Conservation (phyloP, 1,140 invertebrate genomes). For the Pogonomyrmex californicus region DNA sequence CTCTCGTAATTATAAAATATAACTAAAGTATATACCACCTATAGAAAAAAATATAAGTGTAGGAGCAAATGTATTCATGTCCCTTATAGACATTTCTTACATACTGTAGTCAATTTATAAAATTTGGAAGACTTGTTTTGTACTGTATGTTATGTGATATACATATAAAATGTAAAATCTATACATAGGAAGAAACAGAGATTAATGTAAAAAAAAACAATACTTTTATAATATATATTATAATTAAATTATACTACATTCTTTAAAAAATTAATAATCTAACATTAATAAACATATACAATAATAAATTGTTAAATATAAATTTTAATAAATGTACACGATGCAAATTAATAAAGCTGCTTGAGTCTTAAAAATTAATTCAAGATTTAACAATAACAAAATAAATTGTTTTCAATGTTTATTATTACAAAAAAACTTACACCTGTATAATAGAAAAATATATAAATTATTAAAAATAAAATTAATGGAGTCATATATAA, state of each 20-base stretch:
- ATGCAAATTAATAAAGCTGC: slow-evolving; percentile 37
- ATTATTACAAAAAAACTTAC: neutral
- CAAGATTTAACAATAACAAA: neutral
- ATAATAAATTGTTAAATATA: slow-evolving; percentile 20
- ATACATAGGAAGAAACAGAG: slow-evolving; percentile 8
- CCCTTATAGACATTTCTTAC: slow-evolving; percentile 23
- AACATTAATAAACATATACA: slow-evolving; percentile 33
- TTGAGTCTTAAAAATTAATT: slow-evolving; percentile 8
- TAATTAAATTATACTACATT: slow-evolving; percentile 19
- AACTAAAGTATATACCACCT: slow-evolving; percentile 24
- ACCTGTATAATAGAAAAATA: slow-evolving; percentile 32
- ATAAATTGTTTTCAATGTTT: neutral
- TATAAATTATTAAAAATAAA: slow-evolving; percentile 23
- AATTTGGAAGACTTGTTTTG: slow-evolving; percentile 65
- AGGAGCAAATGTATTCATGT: neutral
- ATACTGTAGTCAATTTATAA: slow-evolving; percentile 44
- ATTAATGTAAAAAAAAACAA: slow-evolving; percentile 32
- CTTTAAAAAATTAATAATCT: slow-evolving; percentile 27
- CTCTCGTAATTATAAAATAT: neutral
- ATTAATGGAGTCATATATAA: slow-evolving; percentile 37
- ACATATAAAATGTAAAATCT: slow-evolving; percentile 42
- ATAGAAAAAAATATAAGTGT: slow-evolving; percentile 16
- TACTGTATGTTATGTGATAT: slow-evolving; percentile 34
- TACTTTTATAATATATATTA: slow-evolving; percentile 40
- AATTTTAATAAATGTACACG: slow-evolving; percentile 34